Base-by-base conservation (phyloP, 2,888 invertebrate species). In the Acheta domesticus region DNA sequence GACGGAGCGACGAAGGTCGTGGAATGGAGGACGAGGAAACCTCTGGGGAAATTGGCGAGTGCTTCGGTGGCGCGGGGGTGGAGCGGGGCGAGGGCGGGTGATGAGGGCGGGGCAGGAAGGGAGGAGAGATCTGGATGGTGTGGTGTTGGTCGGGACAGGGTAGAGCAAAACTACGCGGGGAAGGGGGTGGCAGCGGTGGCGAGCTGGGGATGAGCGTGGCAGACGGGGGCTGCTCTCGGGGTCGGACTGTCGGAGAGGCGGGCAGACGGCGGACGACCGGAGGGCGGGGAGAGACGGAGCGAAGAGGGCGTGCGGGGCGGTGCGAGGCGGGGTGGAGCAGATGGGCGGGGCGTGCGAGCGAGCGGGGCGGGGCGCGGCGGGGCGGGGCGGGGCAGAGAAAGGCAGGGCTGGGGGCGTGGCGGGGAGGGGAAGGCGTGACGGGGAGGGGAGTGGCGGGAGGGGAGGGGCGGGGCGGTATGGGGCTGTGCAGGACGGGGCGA, bases 21-120 rank as follows among this genome's bases (percentile, higher is more conserved):
- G 62, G 62, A 62, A 62, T 62, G 62, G 62, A 62, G n/a, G 62
- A 62, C 14, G 11, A 4, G 62, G 8, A 62, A n/a, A 62, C 62
- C 62, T n/a, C 62, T 5, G n/a, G 62, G 62, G 62, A 62, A 62
- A 62, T 62, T 62, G 62, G 62, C 62, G 62, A 62, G 62, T n/a
- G 62, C 62, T n/a, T 19, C 62, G 16, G n/a, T 19, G 16, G 62
- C 62, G n/a, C 62, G 62, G 62, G 16, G 62, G 16, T 62, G 14
- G 62, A 62, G 62, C 62, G 62, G n/a, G n/a, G 11, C 14, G 16
- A 8, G 62, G 62, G 8, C 16, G 62, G 62, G 62, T 62, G 62
- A n/a, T 62, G 14, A n/a, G 16, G n/a, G 62, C n/a, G 62, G 62
- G 62, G 8, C 2, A 2, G 19, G 14, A 62, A 4, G 62, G 62